Conservation (phyloP, 2,888 invertebrate species). For the Keiferia lycopersicella region DNA sequence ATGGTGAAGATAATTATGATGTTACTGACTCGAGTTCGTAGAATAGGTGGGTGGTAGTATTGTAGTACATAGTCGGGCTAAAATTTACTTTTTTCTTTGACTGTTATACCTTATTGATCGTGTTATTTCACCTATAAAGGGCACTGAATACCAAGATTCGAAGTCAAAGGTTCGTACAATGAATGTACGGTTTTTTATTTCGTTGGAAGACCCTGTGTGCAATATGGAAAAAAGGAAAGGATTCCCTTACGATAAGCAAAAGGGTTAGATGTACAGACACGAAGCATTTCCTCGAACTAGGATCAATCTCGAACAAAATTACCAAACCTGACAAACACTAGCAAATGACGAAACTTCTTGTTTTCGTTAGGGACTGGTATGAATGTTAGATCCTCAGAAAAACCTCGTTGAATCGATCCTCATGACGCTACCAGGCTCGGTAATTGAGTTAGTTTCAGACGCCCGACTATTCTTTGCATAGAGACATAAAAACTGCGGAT, state of each 20-base stretch:
- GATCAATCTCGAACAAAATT: not conserved
- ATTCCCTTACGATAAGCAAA: no score
- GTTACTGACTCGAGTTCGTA: not conserved
- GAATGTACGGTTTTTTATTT: no score
- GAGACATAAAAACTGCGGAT: conserved; percentile 5
- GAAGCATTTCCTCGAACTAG: not conserved
- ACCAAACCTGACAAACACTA: not conserved
- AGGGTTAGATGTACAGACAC: no score
- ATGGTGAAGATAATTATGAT: not conserved
- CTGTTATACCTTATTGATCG: no score
- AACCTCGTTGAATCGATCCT: conserved; percentile 60
- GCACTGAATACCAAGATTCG: no score
- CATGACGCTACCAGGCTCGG: conserved; percentile 60
- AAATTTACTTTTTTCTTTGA: no score
- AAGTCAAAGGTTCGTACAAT: no score
- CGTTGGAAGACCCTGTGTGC: no score
- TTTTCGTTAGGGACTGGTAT: conserved; percentile 8
- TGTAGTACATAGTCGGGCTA: not conserved
- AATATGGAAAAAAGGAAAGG: no score
- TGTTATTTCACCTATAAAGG: no score
- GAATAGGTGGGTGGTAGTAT: not conserved
- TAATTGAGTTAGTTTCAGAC: conserved; percentile 71
- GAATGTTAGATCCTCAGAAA: conserved; percentile 45
- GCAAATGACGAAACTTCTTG: not conserved
- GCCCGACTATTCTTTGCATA: conserved; percentile 32